Percentiles rank a stretch among this genome's conserved stretches.
Evolutionary conservation across 1,140 invertebrate genomes (phyloP).

Genomic region (Drosophila willistoni): DNA sequence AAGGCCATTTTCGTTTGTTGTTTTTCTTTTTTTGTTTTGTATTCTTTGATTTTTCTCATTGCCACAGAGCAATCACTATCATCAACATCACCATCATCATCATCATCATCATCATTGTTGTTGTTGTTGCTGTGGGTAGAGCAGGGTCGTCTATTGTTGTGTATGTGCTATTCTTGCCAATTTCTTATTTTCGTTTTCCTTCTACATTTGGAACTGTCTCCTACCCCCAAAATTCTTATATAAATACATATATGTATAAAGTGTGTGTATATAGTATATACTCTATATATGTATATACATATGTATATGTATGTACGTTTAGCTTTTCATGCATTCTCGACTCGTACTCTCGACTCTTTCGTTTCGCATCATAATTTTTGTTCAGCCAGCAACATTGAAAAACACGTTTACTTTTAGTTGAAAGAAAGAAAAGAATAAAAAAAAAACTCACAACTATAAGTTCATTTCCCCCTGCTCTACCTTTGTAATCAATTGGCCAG

Average conservation of each 20-base stretch:
- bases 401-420: constrained; percentile 64
- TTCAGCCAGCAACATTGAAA: constrained; percentile 57
- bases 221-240: constrained; percentile 7
- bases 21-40: constrained; percentile 50
- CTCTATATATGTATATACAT: constrained; percentile 11
- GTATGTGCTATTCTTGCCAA: constrained; percentile 54
- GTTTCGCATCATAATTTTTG: constrained; percentile 78
- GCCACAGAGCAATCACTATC: constrained; percentile 26
- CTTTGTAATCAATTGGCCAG: constrained; percentile 49
- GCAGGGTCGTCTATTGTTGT: constrained; percentile 43
- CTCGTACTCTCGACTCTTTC: constrained; percentile 69
- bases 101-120: constrained; percentile 69
- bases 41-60: constrained; percentile 64
- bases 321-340: constrained; percentile 61
- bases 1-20: constrained; percentile 58
- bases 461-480: constrained; percentile 32
- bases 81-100: constrained; percentile 58
- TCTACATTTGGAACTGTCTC: background rate
- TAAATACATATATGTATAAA: background rate
- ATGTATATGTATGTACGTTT: constrained; percentile 11
- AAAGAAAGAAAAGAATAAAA: constrained; percentile 21
- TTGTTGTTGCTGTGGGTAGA: constrained; percentile 12
- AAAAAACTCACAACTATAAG: constrained; percentile 41
- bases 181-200: constrained; percentile 45
- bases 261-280: no score